Base-by-base conservation (phyloP, 2,797 vertebrate genomes). In the Anabacerthia variegaticeps region DNA sequence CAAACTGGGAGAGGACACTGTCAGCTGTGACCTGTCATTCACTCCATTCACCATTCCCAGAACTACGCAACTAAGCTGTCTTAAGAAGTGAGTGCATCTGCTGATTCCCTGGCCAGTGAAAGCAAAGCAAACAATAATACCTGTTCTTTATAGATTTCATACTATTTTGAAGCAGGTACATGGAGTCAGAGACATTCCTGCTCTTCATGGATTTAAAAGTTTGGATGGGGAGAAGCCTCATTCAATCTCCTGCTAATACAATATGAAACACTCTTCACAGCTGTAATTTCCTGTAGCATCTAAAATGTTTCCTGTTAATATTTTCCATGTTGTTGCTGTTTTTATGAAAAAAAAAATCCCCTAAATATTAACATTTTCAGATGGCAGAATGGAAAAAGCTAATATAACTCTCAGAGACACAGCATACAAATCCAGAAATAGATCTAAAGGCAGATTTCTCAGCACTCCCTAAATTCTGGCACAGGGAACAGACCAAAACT, bases 281-380 rank as follows among this genome's bases (percentile, higher is more conserved):
- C 37, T 89, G 93, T 95, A 96, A 96, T 97, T 97, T 96, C 96
- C 95, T 96, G 94, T 32, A 93, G 91, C 91, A 97, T 94, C 96
- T 76, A 89, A 91, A 92, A 92, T 80, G 94, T 81, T 97, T 97
- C 94, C 93, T 95, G 91, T 96, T 96, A 96, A 97, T 96, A 97
- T 89, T 96, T 96, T 93, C 95, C 89, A 92, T 71, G 85, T 84
- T 97, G 95, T 81, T 93, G 89, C 76, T 67, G 58, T 32, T 89
- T 94, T 92, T 92, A 87, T 83, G 88, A 92, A 92, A 90, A 89
- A 81, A 65, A 90, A 81, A 81, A 58, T 62, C 52, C 65, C 28
- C 52, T 49, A 93, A 91, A 95, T 93, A 96, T 89, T 94, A 95
- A 78, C 91, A 83, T 86, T 95, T 92, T 95, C 93, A 95, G 76